Conservation (phyloP, 2,888 invertebrate species). For the Chrysodeixis includens region DNA sequence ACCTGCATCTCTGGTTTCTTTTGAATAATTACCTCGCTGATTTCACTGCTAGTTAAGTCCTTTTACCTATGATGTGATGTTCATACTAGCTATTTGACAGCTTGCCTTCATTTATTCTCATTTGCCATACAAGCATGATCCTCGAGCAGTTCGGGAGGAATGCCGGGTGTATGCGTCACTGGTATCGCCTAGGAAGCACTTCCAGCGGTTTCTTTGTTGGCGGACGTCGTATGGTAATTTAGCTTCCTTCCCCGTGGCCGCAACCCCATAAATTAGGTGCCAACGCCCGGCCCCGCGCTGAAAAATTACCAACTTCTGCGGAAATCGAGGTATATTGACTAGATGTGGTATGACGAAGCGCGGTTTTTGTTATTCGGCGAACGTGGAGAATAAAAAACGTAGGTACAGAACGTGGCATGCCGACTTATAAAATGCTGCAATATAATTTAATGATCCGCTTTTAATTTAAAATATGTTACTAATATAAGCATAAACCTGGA, state of each 20-base stretch:
- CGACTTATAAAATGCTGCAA: too few relatives aligned
- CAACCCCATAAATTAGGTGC: constrained; percentile 83
- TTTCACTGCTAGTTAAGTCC: too few relatives aligned
- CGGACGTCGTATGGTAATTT: constrained; percentile 87
- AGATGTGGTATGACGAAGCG: constrained; percentile 45
- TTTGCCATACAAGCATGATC: neutral
- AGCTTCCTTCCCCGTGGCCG: constrained; percentile 82
- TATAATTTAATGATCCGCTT: too few relatives aligned
- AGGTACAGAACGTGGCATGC: too few relatives aligned
- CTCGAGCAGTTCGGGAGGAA: constrained; percentile 26
- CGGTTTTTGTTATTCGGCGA: constrained; percentile 6
- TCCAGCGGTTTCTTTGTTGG: constrained; percentile 79
- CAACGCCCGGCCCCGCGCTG: constrained; percentile 78
- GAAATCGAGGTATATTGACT: constrained; percentile 69
- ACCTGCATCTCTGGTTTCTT: too few relatives aligned
- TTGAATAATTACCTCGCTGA: too few relatives aligned
- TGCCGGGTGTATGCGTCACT: constrained; percentile 65
- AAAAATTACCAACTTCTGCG: constrained; percentile 84
- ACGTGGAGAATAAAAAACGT: neutral
- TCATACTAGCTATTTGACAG: constrained; percentile 1
- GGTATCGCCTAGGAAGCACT: constrained; percentile 75
- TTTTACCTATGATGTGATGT: too few relatives aligned
- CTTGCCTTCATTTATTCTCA: constrained; percentile 10
- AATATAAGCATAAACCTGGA: too few relatives aligned
- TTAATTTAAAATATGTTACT: too few relatives aligned